These are phyloP conservation scores for Lithophane leautieri DNA, from an alignment of 2,888 invertebrate species.

Conservation along the genomic window DNA sequence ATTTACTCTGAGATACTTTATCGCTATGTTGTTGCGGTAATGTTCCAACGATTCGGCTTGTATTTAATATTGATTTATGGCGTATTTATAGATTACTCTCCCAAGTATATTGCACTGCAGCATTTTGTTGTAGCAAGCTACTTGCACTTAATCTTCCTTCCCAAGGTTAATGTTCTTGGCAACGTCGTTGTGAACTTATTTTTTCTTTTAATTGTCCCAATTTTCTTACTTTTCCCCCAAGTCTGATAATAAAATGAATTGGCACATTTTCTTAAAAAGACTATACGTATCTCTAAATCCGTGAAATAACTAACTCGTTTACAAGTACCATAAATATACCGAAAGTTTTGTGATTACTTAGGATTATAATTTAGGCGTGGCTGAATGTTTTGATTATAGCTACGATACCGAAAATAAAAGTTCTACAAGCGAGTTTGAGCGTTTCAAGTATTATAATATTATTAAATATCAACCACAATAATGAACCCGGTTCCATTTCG, in stretches of 20 bases:
- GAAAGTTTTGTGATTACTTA: constrained; percentile 58
- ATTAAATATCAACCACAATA: constrained; percentile 74
- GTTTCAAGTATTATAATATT: constrained; percentile 65
- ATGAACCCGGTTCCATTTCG: constrained; percentile 76
- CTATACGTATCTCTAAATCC: constrained; percentile 42
- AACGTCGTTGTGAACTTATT: constrained; percentile 12
- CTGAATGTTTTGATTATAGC: constrained; percentile 51
- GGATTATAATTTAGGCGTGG: constrained; percentile 53
- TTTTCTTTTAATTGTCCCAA: constrained; percentile 21
- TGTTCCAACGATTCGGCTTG: constrained; percentile 51
- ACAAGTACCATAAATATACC: constrained; percentile 62
- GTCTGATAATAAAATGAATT: constrained; percentile 47
- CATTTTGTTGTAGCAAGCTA: constrained; percentile 38
- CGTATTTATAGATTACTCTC: constrained; percentile 37
- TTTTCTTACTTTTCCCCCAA: constrained; percentile 20
- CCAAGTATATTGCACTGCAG: constrained; percentile 34
- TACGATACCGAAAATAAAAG: constrained; percentile 52
- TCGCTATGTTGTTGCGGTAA: constrained; percentile 66
- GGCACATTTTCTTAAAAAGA: constrained; percentile 40
- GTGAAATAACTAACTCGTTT: constrained; percentile 46
- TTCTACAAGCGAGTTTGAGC: constrained; percentile 55
- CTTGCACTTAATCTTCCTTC: constrained; percentile 49
- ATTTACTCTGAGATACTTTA: constrained; percentile 70
- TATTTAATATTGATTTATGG: constrained; percentile 58
- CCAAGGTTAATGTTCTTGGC: constrained; percentile 50